phyloP scores from a whole-genome alignment of 1,140 invertebrate species.

The Phymastichus coffea region DNA sequence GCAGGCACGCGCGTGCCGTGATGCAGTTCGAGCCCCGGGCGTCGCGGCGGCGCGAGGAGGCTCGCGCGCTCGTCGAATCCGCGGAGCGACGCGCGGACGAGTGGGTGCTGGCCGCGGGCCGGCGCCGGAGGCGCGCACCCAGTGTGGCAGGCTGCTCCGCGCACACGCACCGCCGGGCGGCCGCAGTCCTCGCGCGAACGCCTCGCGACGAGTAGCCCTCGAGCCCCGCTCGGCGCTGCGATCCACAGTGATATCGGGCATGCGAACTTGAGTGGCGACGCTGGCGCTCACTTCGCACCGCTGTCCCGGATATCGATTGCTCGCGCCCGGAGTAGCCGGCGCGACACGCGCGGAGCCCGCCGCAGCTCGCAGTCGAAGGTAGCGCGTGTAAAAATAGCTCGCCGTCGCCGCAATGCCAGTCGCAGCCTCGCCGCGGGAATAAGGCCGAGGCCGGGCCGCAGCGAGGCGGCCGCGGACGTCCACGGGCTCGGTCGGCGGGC shows the following conservation, averaged over 20 bases:
- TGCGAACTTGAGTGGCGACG: no score
- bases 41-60: not conserved
- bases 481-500: conserved; percentile 26
- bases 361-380: no score
- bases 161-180: not conserved
- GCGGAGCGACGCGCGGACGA: not conserved
- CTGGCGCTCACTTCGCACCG: no score
- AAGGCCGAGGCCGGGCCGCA: not conserved
- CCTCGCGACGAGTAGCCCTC: no score
- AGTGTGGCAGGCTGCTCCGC: no score
- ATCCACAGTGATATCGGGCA: no score
- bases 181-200: conserved; percentile 12
- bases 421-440: conserved; percentile 26
- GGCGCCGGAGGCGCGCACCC: not conserved
- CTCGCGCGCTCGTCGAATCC: not conserved
- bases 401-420: no score
- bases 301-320: no score
- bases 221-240: no score
- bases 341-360: no score
- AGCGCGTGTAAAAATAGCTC: no score
- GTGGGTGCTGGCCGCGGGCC: not conserved
- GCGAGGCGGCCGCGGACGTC: not conserved
- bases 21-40: not conserved
- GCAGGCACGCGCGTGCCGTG: not conserved
- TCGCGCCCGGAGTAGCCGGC: no score